Evolutionary conservation across 2,113 vertebrate genomes (phyloP), one percentile per base, ranked within the genome.

Genomic region (Tinamus guttatus): DNA sequence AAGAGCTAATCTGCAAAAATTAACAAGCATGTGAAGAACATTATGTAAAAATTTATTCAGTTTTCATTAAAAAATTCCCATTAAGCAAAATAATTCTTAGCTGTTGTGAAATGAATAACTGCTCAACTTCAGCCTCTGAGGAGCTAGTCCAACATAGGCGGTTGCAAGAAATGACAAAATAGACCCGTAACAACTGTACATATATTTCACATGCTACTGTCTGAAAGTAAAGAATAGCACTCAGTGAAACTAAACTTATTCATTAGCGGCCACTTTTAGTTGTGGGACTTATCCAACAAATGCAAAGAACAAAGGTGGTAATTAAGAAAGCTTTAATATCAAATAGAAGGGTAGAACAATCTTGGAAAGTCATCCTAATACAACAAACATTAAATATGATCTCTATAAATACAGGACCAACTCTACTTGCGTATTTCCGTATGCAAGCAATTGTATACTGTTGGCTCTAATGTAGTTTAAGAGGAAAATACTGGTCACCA

Each of bases 301-400:
- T 52, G 47, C 24, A 28, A 71, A 52, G 69, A 52, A 71, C 18
- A 19, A 52, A 52, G 49, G 18, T 28, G 34, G 36, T 18, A 64
- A 77, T 8, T 17, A 82, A 85, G 49, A 51, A 34, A 62, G 32
- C 15, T 21, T 28, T 12, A 36, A 13, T 2, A 7, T 16, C 43
- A 58, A 58, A 58, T 32, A 52, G n/a, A 79, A 49, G 0, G 1
- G n/a, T 0, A 58, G 19, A 41, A 11, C 24, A 51, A 19, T 7
- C 47, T 34, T 3, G 8, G 41, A 56, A 89, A 63, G 25, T 43
- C 40, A 88, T 52, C 40, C 21, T 24, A 19, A 14, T 47, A 22
- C 3, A 15, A 27, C 1, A 1, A 3, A 11, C 30, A 56, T 25
- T 13, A 52, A 4, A 11, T 11, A 59, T 1, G 21, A 81, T 19